Conservation (phyloP, 2,113 vertebrate genomes). For the Gnathochromis pfefferi region DNA sequence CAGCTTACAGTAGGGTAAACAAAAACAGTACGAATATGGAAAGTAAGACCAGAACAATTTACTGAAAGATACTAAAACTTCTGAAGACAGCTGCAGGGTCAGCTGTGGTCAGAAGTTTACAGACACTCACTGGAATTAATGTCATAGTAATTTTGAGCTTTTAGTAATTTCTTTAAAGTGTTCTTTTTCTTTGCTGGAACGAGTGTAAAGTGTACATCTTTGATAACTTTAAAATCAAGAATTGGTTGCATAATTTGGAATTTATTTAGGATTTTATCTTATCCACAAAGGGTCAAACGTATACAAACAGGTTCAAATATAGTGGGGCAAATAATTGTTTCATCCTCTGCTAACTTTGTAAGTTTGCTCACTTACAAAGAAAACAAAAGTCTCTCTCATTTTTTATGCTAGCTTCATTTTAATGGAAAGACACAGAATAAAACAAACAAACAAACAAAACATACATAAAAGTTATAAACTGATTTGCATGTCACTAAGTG, state of each 20-base stretch:
- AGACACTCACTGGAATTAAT: neutral
- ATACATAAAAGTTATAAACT: neutral
- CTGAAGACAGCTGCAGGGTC: neutral
- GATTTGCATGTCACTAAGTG: neutral
- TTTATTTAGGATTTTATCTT: neutral
- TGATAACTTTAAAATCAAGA: neutral
- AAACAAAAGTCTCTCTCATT: neutral
- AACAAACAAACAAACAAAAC: neutral
- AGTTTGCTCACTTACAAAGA: neutral
- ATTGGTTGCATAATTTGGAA: neutral
- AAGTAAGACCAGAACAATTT: neutral
- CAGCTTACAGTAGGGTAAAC: neutral
- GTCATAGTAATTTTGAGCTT: neutral
- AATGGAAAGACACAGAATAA: neutral
- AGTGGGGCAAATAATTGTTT: neutral
- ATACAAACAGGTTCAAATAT: neutral
- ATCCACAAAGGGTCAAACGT: neutral
- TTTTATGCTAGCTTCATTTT: neutral
- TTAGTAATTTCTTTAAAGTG: neutral
- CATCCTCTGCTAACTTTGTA: neutral
- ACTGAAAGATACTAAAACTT: neutral
- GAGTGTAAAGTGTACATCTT: neutral
- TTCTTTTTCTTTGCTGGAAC: neutral
- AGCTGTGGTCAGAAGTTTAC: neutral
- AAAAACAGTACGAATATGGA: neutral